These are phyloP conservation scores for Eudyptes chrysolophus DNA, from an alignment of 2,113 vertebrate genomes.

Conservation along the genomic window DNA sequence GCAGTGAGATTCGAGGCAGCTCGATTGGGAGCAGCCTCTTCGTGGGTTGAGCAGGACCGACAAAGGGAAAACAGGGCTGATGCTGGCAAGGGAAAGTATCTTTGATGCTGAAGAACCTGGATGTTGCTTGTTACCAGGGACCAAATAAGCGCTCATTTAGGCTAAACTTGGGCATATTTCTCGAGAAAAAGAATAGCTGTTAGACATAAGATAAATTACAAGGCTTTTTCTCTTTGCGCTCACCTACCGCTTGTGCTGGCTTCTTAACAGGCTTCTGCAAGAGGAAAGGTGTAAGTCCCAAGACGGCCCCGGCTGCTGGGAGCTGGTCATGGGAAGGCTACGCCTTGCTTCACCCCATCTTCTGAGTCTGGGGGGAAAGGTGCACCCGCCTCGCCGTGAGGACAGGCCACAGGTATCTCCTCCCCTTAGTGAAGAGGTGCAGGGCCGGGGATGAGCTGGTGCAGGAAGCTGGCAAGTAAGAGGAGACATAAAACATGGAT, in stretches of 20 bases:
- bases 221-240: not conserved
- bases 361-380: rapidly evolving
- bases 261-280: not conserved
- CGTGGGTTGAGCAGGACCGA: not conserved
- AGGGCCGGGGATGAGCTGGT: not conserved
- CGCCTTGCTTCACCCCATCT: not conserved
- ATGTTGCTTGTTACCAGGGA: not conserved
- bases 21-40: not conserved
- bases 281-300: not conserved
- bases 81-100: not conserved
- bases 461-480: not conserved
- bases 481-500: not conserved
- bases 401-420: too few species aligned
- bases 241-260: not conserved
- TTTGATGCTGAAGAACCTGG: not conserved
- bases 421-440: rapidly evolving
- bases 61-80: not conserved
- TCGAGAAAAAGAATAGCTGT: not conserved
- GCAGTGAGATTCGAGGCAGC: not conserved
- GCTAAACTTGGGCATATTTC: not conserved
- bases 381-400: rapidly evolving
- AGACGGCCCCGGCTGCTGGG: not conserved
- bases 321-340: not conserved
- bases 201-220: not conserved
- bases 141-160: not conserved